Evolutionary conservation across 2,113 vertebrate genomes (phyloP).

Genomic region (Dolichallabes microphthalmus): DNA sequence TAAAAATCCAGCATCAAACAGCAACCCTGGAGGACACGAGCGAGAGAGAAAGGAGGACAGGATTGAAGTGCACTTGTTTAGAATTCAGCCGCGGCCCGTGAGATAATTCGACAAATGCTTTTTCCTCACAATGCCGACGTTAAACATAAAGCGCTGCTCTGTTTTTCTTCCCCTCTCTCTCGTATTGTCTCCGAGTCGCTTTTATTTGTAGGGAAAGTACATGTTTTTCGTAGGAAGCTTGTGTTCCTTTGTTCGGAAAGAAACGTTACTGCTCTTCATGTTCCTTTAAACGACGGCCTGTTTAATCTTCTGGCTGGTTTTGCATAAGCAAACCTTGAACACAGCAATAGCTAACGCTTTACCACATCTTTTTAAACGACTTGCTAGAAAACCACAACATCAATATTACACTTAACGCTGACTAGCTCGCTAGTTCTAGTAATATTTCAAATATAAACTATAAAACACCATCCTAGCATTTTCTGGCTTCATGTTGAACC

Average conservation of each 20-base stretch:
- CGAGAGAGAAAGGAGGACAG: not conserved
- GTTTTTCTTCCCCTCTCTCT: not conserved
- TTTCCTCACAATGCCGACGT: conserved; percentile 7
- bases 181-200: not conserved
- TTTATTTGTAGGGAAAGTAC: not conserved
- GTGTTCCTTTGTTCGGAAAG: not conserved
- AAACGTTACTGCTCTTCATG: not conserved
- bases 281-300: not conserved
- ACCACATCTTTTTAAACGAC: not conserved
- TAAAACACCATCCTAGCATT: too few relatives aligned
- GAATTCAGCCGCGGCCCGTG: not conserved
- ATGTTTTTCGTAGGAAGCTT: too few relatives aligned
- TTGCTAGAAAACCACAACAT: too few relatives aligned
- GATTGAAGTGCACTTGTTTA: conserved; percentile 11
- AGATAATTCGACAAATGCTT: conserved; percentile 16
- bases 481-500: too few relatives aligned
- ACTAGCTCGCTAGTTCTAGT: too few relatives aligned
- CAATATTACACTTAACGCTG: too few relatives aligned
- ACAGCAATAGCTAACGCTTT: not conserved
- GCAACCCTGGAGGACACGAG: not conserved
- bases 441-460: too few relatives aligned
- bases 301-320: not conserved
- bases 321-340: not conserved
- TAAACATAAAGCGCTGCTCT: not conserved
- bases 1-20: not conserved